Conservation (phyloP, 2,888 invertebrate genomes). For the Netelia fuscicornis region DNA sequence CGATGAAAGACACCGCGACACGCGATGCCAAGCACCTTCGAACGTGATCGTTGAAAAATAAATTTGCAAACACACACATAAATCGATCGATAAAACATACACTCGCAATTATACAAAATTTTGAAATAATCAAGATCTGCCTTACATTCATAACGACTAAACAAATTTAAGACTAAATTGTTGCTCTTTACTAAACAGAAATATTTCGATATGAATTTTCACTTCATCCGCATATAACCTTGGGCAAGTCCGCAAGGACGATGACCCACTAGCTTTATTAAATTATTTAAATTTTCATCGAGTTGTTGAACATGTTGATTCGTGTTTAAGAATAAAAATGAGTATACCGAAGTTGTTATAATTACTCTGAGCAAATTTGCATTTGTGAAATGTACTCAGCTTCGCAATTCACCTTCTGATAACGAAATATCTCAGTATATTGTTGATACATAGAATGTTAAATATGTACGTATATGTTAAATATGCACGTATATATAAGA, state of each 20-base stretch:
- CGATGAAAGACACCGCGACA: not conserved
- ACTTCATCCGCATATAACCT: too few species aligned
- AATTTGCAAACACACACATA: not conserved
- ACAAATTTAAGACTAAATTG: too few species aligned
- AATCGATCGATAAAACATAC: not conserved
- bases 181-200: too few species aligned
- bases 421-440: slow-evolving; percentile 13
- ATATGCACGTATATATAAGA: slow-evolving; percentile 14
- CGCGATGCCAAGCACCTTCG: not conserved
- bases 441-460: not conserved
- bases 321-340: too few species aligned
- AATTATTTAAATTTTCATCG: too few species aligned
- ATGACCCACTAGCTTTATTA: too few species aligned
- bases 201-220: too few species aligned
- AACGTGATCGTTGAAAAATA: not conserved
- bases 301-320: too few species aligned
- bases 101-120: not conserved
- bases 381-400: not conserved
- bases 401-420: slow-evolving; percentile 17
- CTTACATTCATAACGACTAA: too few species aligned
- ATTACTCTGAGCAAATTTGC: not conserved
- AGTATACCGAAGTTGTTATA: too few species aligned
- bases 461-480: slow-evolving; percentile 39
- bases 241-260: too few species aligned
- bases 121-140: too few species aligned